Conservation (phyloP, 2,797 vertebrate species). For the Austrolebias charrua region DNA sequence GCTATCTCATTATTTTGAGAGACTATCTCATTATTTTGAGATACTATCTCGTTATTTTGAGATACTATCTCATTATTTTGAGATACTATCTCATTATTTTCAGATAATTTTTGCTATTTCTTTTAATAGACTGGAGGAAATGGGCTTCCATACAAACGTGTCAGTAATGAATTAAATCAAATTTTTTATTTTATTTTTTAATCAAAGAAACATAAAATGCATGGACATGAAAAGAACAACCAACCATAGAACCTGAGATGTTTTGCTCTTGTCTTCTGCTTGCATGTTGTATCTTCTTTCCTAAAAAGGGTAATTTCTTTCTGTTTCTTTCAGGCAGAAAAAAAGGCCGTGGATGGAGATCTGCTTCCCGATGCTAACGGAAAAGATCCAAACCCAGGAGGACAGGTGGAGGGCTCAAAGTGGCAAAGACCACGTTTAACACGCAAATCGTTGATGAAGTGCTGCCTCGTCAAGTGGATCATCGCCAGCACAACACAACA, state of each 20-base stretch:
- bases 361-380: constrained; percentile 79
- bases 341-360: constrained; percentile 79
- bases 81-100: no score
- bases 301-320: constrained; percentile 6
- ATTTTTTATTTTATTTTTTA: no score
- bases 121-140: no score
- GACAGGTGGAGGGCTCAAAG: constrained; percentile 71
- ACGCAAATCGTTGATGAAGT: constrained; percentile 85
- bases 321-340: constrained; percentile 69
- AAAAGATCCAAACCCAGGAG: constrained; percentile 58
- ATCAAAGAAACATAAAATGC: background rate
- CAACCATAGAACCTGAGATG: background rate
- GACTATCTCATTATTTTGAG: no score
- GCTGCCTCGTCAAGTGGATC: constrained; percentile 88
- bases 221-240: background rate
- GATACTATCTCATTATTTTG: no score
- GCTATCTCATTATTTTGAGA: no score
- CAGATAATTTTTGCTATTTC: no score
- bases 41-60: no score
- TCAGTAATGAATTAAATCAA: no score
- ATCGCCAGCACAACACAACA: constrained; percentile 82
- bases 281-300: background rate
- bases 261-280: no score
- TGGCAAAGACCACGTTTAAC: constrained; percentile 82
- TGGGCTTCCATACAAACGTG: no score